These are phyloP conservation scores for Hemichromis elongatus DNA, from an alignment of 2,113 vertebrate species.

Conservation along the genomic window DNA sequence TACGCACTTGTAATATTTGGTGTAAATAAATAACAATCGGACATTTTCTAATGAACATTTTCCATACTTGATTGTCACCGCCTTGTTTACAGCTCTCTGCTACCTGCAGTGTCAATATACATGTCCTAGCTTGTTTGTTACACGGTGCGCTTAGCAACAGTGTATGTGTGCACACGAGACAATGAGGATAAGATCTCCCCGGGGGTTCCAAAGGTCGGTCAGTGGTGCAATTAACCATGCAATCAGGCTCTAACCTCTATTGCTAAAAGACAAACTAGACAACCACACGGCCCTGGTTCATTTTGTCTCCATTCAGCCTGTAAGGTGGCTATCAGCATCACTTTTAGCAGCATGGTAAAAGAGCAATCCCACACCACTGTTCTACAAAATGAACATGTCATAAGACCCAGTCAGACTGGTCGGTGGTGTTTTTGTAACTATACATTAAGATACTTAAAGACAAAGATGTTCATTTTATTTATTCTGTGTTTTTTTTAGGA, in stretches of 20 bases:
- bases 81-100: background rate
- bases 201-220: constrained; percentile 20
- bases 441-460: background rate
- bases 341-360: constrained; percentile 34
- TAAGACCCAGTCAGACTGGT: background rate
- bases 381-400: constrained; percentile 32
- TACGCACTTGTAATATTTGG: background rate
- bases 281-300: constrained; percentile 31
- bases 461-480: background rate
- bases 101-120: background rate
- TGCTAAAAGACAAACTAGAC: constrained; percentile 24
- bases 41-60: background rate
- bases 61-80: background rate
- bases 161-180: background rate
- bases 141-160: background rate
- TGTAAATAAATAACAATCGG: background rate
- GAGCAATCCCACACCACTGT: constrained; percentile 20
- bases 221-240: constrained; percentile 44
- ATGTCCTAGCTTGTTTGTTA: background rate
- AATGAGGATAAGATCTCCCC: constrained; percentile 7
- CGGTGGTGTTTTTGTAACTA: background rate
- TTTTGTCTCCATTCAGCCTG: background rate
- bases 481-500: background rate
- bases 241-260: constrained; percentile 27
- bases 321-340: constrained; percentile 15